phyloP scores from a whole-genome alignment of 2,113 vertebrate genomes.

The Buteo buteo region DNA sequence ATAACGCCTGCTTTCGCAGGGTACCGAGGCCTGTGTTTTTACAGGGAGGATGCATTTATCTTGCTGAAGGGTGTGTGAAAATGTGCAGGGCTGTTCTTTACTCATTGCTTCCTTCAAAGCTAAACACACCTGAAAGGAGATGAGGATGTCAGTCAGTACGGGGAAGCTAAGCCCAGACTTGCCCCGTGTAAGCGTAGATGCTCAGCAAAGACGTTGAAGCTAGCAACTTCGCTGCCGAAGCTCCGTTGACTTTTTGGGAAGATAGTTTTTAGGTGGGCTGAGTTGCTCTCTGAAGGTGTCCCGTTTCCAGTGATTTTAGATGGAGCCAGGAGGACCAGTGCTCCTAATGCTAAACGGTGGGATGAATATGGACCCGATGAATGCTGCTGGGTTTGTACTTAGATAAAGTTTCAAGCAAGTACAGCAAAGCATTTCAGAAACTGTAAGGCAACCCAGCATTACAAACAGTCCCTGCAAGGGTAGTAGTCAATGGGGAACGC shows the following conservation, averaged over 20 bases:
- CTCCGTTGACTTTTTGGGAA: fast-evolving
- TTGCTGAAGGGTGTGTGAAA: neutral
- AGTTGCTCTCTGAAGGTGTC: neutral
- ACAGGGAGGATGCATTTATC: neutral
- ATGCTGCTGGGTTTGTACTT: neutral
- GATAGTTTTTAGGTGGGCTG: neutral
- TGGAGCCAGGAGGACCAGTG: neutral
- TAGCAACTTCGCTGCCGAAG: neutral
- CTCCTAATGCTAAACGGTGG: neutral
- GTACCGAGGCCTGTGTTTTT: neutral
- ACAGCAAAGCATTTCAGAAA: neutral
- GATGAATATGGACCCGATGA: neutral
- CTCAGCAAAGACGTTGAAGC: neutral
- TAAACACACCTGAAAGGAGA: neutral
- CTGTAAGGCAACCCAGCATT: neutral
- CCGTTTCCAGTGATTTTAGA: neutral
- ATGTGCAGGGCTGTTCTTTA: neutral
- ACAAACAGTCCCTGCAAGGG: neutral
- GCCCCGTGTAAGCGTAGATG: neutral
- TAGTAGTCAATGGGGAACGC: fast-evolving
- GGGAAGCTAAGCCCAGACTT: neutral
- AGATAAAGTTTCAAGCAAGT: neutral
- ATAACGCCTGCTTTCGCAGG: too few relatives aligned
- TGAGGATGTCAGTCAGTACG: neutral
- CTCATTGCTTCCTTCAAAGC: neutral